Percentiles rank a stretch among this genome's conserved stretches.
phyloP scores from a whole-genome alignment of 2,888 invertebrate genomes.

The Cactoblastis cactorum region DNA sequence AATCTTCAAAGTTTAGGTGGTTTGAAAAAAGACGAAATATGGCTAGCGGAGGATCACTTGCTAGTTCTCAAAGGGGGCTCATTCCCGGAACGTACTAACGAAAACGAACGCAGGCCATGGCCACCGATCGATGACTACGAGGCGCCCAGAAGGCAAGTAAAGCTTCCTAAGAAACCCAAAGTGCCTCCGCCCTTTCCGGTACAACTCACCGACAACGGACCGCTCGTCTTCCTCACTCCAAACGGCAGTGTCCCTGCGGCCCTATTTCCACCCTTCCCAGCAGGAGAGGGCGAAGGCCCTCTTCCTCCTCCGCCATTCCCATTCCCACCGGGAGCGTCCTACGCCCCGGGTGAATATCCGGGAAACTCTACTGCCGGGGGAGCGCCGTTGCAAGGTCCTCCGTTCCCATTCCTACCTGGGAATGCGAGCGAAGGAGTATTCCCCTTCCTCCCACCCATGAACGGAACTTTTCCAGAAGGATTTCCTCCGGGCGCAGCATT shows the following conservation, averaged over 20 bases:
- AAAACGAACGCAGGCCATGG: conserved; percentile 80
- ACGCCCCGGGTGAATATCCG: conserved; percentile 79
- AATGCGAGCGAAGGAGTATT: conserved; percentile 77
- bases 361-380: conserved; percentile 83
- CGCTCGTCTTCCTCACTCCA: conserved; percentile 91
- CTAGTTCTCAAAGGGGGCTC: conserved; percentile 89
- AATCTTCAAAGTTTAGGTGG: conserved; percentile 90
- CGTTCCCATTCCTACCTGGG: conserved; percentile 81
- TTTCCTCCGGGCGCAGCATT: conserved; percentile 78
- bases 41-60: conserved; percentile 93
- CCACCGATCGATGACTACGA: conserved; percentile 91
- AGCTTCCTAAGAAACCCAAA: conserved; percentile 88
- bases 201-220: conserved; percentile 91
- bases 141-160: conserved; percentile 90
- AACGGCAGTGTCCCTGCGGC: conserved; percentile 87
- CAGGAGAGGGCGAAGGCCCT: conserved; percentile 80
- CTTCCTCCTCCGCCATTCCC: conserved; percentile 77
- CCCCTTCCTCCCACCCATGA: conserved; percentile 78
- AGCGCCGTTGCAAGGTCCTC: conserved; percentile 81
- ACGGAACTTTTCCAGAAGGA: conserved; percentile 79
- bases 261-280: conserved; percentile 83
- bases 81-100: conserved; percentile 78
- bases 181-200: conserved; percentile 96
- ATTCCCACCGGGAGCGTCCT: conserved; percentile 79
- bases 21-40: conserved; percentile 90